Conservation (phyloP, 2,888 invertebrate genomes). For the Catocala fraxini region DNA sequence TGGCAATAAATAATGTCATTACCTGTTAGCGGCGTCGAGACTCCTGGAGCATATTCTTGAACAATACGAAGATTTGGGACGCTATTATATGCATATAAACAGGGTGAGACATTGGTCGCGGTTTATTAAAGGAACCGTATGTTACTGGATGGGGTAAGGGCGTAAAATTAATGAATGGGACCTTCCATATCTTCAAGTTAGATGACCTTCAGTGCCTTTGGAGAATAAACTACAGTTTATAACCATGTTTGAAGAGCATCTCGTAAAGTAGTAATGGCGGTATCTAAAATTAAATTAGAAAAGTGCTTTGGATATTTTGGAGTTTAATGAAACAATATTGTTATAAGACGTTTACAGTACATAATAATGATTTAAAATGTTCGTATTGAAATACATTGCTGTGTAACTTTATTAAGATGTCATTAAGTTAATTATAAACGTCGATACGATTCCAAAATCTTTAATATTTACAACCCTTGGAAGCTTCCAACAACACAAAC, state of each 20-base stretch:
- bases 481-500: constrained; percentile 7
- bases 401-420: no score
- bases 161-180: constrained; percentile 53
- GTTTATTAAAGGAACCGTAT: constrained; percentile 70
- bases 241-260: constrained; percentile 30
- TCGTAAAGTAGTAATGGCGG: constrained; percentile 26
- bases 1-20: constrained; percentile 83
- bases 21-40: constrained; percentile 76
- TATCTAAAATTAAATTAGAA: constrained; percentile 17
- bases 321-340: not conserved
- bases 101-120: constrained; percentile 69
- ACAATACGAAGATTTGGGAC: constrained; percentile 82
- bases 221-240: constrained; percentile 40
- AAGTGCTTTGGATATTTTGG: constrained; percentile 6
- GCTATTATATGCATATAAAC: constrained; percentile 80
- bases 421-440: no score
- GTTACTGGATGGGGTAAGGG: constrained; percentile 50
- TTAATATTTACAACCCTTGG: not conserved
- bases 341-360: no score
- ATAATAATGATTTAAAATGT: no score
- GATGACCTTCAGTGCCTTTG: constrained; percentile 46
- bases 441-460: no score
- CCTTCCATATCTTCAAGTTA: constrained; percentile 47
- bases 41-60: constrained; percentile 72
- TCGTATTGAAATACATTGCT: no score